Percentiles rank a stretch among this genome's conserved stretches.
Evolutionary conservation across 2,797 vertebrate genomes (phyloP).

Genomic region (Arrhamphus sclerolepis): DNA sequence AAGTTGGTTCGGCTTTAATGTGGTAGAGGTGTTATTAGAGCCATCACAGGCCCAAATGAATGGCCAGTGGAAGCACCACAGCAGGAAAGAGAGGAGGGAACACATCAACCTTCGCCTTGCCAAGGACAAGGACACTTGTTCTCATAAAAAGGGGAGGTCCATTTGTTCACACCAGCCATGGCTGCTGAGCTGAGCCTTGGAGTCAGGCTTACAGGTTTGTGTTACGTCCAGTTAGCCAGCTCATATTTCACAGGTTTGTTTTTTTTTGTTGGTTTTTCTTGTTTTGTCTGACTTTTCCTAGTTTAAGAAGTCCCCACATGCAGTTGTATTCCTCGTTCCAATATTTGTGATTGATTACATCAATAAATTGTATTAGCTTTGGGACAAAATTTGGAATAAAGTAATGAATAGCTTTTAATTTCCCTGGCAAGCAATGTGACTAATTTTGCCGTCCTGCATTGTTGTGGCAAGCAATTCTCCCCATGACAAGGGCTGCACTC

Average conservation of each 20-base stretch:
- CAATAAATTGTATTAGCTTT: too few relatives aligned
- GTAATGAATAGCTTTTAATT: slow-evolving; percentile 30
- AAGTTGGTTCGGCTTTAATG: slow-evolving; percentile 71
- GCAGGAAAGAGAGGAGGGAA: slow-evolving; percentile 55
- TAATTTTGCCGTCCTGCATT: slow-evolving; percentile 44
- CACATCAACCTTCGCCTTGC: slow-evolving; percentile 69
- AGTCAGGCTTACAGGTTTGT: slow-evolving; percentile 43
- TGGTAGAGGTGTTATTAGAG: slow-evolving; percentile 78
- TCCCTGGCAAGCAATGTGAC: slow-evolving; percentile 34
- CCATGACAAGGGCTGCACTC: slow-evolving; percentile 81
- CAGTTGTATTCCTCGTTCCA: too few relatives aligned
- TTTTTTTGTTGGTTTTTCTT: not conserved
- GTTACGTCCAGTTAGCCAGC: slow-evolving; percentile 24
- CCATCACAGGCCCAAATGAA: slow-evolving; percentile 71
- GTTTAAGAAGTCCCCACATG: not conserved
- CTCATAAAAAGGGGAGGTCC: slow-evolving; percentile 74
- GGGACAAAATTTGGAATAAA: not conserved
- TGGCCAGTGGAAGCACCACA: slow-evolving; percentile 65
- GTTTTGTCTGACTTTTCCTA: not conserved
- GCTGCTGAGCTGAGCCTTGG: slow-evolving; percentile 50
- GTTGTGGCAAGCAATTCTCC: slow-evolving; percentile 81
- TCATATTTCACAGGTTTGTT: not conserved
- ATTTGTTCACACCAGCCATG: slow-evolving; percentile 61
- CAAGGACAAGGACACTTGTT: slow-evolving; percentile 79
- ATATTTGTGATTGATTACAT: too few relatives aligned